Percentiles rank a stretch among this genome's conserved stretches.
Evolutionary conservation across 2,888 invertebrate species (phyloP).

Genomic region (Aphodius granarius): DNA sequence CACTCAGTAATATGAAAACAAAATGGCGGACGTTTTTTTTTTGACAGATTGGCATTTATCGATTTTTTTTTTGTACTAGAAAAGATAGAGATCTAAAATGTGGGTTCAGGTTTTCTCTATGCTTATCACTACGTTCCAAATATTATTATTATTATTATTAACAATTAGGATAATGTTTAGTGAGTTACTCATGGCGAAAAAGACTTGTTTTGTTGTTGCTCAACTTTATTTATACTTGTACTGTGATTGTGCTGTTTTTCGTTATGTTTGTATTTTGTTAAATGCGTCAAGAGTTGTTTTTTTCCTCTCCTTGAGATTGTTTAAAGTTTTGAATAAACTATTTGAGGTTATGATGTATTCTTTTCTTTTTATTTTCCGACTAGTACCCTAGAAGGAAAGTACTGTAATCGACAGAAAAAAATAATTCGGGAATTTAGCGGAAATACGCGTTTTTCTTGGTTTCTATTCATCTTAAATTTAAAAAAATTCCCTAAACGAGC

Average conservation of each 20-base stretch:
- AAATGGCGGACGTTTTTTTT: not conserved
- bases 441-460: no score
- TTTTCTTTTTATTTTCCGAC: not conserved
- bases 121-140: constrained; percentile 7
- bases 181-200: not conserved
- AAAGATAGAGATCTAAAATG: not conserved
- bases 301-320: not conserved
- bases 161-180: not conserved
- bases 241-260: constrained; percentile 25
- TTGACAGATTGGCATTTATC: constrained; percentile 2
- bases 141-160: not conserved
- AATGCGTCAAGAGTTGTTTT: not conserved
- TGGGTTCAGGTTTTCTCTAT: not conserved
- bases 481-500: no score
- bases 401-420: not conserved
- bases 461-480: no score
- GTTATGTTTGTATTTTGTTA: constrained; percentile 1
- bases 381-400: not conserved
- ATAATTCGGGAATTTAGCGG: no score
- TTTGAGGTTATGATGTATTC: not conserved
- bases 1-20: constrained; percentile 24
- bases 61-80: constrained; percentile 7
- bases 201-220: constrained; percentile 11
- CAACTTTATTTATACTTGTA: constrained; percentile 22
- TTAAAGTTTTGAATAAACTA: not conserved